Percentiles rank a stretch among this genome's conserved stretches.
Conservation (phyloP, 2,797 vertebrate genomes). For the Aratinga solstitialis region DNA sequence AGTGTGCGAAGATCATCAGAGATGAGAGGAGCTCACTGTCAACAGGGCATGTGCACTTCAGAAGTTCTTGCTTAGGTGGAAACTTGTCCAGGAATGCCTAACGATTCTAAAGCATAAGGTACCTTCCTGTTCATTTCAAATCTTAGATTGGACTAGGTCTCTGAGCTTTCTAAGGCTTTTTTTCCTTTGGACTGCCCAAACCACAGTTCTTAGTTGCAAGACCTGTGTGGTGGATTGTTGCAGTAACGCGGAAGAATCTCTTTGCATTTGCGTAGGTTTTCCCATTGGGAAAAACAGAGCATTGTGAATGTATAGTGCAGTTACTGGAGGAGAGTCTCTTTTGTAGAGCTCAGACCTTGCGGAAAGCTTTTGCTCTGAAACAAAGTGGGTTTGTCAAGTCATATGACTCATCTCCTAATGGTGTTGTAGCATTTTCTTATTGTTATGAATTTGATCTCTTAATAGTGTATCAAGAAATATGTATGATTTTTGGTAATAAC, state of each 20-base stretch:
- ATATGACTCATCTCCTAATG: rapidly evolving
- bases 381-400: neutral
- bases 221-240: neutral
- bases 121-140: neutral
- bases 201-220: neutral
- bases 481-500: neutral
- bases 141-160: neutral
- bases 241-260: neutral
- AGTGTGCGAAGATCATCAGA: neutral
- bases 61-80: neutral
- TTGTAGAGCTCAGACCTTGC: neutral
- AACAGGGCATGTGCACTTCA: neutral
- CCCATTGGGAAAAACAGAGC: neutral
- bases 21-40: neutral
- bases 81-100: neutral
- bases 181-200: neutral
- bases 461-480: neutral
- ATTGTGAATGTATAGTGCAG: neutral
- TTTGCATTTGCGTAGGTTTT: neutral
- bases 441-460: neutral
- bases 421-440: neutral
- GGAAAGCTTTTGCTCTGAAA: neutral
- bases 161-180: neutral
- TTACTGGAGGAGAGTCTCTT: neutral
- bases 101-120: neutral